These are phyloP conservation scores for Synanceia verrucosa DNA, from an alignment of 2,797 vertebrate genomes.

Conservation along the genomic window DNA sequence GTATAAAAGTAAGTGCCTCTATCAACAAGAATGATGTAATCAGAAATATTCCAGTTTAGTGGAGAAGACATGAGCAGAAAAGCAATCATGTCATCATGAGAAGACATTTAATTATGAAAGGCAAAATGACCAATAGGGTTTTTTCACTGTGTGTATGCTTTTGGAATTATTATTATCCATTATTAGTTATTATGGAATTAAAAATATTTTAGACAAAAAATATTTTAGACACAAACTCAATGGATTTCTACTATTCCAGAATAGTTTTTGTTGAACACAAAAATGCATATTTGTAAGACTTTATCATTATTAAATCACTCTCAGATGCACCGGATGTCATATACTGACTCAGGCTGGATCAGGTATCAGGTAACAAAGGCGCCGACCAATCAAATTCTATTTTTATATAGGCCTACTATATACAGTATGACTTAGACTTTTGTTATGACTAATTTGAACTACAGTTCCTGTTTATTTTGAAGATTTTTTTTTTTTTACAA, in stretches of 20 bases:
- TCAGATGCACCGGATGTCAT: neutral
- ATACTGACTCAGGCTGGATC: neutral
- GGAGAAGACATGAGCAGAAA: neutral
- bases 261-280: neutral
- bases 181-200: too few species aligned
- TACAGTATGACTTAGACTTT: too few species aligned
- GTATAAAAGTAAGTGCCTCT: neutral
- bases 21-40: neutral
- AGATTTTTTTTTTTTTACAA: too few species aligned
- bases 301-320: neutral
- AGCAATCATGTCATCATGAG: too few species aligned
- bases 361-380: neutral
- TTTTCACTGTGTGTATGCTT: neutral
- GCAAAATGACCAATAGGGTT: neutral
- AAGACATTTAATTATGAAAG: too few species aligned
- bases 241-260: too few species aligned
- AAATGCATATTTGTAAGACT: neutral
- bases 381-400: neutral
- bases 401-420: neutral
- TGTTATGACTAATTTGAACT: too few species aligned
- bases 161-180: too few species aligned
- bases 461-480: too few species aligned
- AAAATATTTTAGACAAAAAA: too few species aligned
- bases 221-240: neutral
- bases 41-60: neutral